Base-by-base conservation (phyloP, 2,113 vertebrate species). In the Stegastes partitus region DNA sequence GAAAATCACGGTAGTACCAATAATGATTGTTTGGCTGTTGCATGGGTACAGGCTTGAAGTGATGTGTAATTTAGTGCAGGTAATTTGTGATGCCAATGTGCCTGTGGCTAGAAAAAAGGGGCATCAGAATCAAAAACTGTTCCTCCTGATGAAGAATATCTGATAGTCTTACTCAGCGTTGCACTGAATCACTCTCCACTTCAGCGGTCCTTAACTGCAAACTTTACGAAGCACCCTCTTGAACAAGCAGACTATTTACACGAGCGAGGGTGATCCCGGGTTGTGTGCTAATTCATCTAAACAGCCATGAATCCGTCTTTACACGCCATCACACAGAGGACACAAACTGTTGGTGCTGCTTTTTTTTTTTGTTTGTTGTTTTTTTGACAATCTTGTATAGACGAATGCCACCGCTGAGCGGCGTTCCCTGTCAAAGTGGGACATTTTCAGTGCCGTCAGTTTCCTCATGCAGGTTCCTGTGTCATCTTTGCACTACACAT, bases 341-440 rank as follows among this genome's bases (percentile, higher is more conserved):
- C 74, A 77, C 64, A 59, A 82, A 84, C 85, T 77, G 82, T 94
- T 93, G 92, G 94, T 97, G 95, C 96, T 97, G 93, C 94, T 96
- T 95, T 77, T 95, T 49, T 15, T 65, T 65, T 31, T n/a, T 51
- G 21, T 53, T 49, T 8, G 5, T 47, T 47, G 34, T 83, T 68
- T 74, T 81, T 94, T 89, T 95, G 97, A 99, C 97, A 99, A 99
- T 99, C 97, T 95, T 96, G 85, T 96, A 94, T 95, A 91, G 82
- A 93, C 90, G 70, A 85, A 78, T 69, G 63, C 83, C 87, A 84
- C 88, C 77, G 56, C 82, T 23, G 76, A 81, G 80, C 85, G 78
- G 87, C 53, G 68, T 87, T 91, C 79, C 66, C 72, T 84, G 71
- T 87, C 67, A 76, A 85, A 85, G 71, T 80, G 81, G 73, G 74